phyloP scores from a whole-genome alignment of 2,888 invertebrate species.

The Hydropsyche betteni region DNA sequence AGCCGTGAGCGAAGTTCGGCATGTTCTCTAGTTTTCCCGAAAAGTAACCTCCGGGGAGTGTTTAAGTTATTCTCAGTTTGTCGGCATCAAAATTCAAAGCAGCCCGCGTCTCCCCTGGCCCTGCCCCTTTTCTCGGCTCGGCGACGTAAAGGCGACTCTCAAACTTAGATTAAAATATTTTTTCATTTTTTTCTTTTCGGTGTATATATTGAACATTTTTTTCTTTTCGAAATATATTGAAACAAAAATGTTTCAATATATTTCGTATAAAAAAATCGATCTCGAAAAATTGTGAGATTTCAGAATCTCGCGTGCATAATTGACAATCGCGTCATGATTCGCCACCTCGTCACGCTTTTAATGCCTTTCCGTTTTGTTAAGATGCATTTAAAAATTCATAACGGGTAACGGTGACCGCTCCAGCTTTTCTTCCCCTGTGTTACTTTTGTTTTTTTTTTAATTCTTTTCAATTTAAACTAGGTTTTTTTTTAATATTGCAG shows the following conservation, averaged over 20 bases:
- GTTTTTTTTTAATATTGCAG: not conserved
- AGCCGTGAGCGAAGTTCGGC: constrained; percentile 22
- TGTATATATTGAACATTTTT: too few species aligned
- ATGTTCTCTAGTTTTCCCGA: constrained; percentile 31
- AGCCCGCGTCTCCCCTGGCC: not conserved
- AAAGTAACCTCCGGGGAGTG: constrained; percentile 39
- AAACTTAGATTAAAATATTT: constrained; percentile 33
- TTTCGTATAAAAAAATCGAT: too few species aligned
- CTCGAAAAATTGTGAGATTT: not conserved
- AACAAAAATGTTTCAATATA: not conserved
- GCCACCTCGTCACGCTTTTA: constrained; percentile 22
- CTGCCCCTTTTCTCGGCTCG: constrained; percentile 25
- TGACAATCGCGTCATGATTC: constrained; percentile 37
- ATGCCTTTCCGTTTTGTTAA: constrained; percentile 35
- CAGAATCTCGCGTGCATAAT: not conserved
- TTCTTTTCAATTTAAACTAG: not conserved
- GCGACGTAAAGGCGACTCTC: constrained; percentile 11
- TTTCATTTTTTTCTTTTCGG: not conserved
- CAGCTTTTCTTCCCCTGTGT: not conserved
- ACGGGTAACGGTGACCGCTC: constrained; percentile 24
- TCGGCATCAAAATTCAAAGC: constrained; percentile 38
- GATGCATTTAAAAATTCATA: constrained; percentile 37
- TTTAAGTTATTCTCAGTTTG: constrained; percentile 40
- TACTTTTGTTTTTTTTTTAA: constrained; percentile 19
- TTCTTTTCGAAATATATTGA: too few species aligned